Base-by-base conservation (phyloP, 2,113 vertebrate genomes). In the Scomber japonicus region DNA sequence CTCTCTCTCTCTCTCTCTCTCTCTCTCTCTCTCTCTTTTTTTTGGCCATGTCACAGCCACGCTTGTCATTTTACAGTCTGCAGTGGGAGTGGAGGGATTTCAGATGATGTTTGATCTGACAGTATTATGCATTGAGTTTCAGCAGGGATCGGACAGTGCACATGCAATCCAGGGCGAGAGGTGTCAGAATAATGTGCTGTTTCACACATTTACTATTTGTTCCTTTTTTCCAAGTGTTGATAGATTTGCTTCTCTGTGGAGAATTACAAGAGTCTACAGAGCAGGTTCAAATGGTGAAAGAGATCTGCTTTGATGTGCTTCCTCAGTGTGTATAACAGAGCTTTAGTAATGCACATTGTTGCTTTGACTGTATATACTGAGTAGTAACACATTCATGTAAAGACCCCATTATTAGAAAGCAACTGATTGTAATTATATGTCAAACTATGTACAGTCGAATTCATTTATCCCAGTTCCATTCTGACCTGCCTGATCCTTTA, bases 21-120 rank as follows among this genome's bases (percentile, higher is more conserved):
- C 21, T 21, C 21, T 21, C 21, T 21, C 21, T 21, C 21, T 21
- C 21, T 21, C 21, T 40, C 35, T 77, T 53, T 71, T 53, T 68
- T 16, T 46, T 53, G 46, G 71, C 16, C 44, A 35, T 12, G 74
- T 46, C 45, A 53, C 40, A 21, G 16, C 3, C n/a, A 11, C 8
- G 53, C 50, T 64, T 19, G 68, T 57, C 49, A 7, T 70, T 70
- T 30, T 56, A 21, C 54, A 19, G 49, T 30, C 27, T 53, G 35
- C 14, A 27, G 24, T 27, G 24, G 27, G 62, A 45, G 65, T 27
- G 16, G 61, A 81, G 56, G 27, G 66, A 59, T 10, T 56, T 70
- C 65, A 62, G 6, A 66, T 60, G 61, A 63, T 56, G 77, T 69
- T 50, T 80, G 71, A 79, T 80, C 67, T 62, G 31, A 72, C 11